These are phyloP conservation scores for Lithobates sylvaticus DNA, from an alignment of 2,797 vertebrate genomes.

Conservation along the genomic window DNA sequence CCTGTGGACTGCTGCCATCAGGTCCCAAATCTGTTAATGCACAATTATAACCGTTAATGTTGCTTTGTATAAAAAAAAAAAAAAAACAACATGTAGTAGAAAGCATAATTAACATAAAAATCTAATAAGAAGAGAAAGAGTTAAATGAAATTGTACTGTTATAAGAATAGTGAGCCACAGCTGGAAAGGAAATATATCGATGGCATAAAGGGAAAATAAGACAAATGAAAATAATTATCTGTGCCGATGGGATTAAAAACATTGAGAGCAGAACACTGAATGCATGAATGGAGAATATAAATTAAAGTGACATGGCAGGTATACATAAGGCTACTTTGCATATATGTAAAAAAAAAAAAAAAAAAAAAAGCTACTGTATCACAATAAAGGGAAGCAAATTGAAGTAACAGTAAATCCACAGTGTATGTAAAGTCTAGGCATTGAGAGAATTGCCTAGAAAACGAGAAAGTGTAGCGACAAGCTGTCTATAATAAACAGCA, in stretches of 20 bases:
- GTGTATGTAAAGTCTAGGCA: constrained; percentile 10
- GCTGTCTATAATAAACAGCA: constrained; percentile 20
- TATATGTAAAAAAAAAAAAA: neutral
- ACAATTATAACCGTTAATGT: constrained; percentile 29
- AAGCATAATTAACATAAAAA: neutral
- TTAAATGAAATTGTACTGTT: constrained; percentile 30
- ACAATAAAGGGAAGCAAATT: constrained; percentile 7
- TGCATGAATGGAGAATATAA: constrained; percentile 54
- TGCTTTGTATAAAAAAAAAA: neutral
- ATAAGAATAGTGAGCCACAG: constrained; percentile 13
- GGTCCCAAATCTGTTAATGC: constrained; percentile 32
- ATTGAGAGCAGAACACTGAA: constrained; percentile 43
- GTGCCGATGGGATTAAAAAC: constrained; percentile 49
- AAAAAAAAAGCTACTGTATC: constrained; percentile 6
- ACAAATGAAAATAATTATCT: constrained; percentile 58
- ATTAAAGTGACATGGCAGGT: constrained; percentile 57
- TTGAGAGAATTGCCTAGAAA: constrained; percentile 13
- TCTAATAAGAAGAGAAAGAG: constrained; percentile 27
- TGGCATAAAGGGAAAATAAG: constrained; percentile 32
- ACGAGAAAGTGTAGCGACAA: neutral
- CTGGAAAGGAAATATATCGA: constrained; percentile 42
- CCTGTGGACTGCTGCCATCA: constrained; percentile 33
- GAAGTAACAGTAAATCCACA: neutral
- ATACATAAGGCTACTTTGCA: constrained; percentile 24
- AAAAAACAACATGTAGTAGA: neutral